Conservation (phyloP, 2,888 invertebrate genomes). For the Bursaphelenchus okinawaensis region DNA sequence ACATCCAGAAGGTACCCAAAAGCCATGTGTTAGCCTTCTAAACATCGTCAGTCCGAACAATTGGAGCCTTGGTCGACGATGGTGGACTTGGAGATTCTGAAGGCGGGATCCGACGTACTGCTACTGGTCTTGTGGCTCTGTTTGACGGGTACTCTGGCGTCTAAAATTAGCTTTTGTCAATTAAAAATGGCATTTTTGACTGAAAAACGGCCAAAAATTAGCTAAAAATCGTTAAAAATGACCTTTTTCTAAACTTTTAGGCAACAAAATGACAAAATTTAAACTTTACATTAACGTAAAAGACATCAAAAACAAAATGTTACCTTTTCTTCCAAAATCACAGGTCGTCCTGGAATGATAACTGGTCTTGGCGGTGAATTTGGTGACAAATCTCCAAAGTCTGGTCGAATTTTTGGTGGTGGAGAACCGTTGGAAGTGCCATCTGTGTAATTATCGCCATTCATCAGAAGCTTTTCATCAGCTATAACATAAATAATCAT, state of each 20-base stretch:
- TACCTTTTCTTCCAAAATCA: neutral
- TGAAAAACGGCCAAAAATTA: neutral
- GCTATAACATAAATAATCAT: neutral
- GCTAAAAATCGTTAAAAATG: neutral
- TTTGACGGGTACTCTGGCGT: neutral
- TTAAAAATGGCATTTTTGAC: neutral
- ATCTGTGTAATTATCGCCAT: neutral
- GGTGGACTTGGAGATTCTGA: neutral
- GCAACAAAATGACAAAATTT: neutral
- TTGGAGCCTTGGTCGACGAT: neutral
- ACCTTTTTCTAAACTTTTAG: too few species aligned
- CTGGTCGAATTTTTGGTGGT: neutral
- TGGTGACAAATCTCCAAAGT: neutral
- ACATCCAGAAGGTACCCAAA: too few species aligned
- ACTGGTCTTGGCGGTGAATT: neutral
- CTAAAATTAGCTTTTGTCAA: neutral
- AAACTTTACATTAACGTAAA: too few species aligned
- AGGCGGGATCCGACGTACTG: neutral
- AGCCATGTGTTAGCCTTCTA: neutral
- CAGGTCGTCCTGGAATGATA: neutral
- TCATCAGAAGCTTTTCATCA: neutral
- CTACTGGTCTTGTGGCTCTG: neutral
- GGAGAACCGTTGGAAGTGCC: neutral
- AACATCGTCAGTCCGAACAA: neutral
- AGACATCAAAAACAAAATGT: too few species aligned